Conservation (phyloP, 2,113 vertebrate genomes). For the Gorsachius goisagi region DNA sequence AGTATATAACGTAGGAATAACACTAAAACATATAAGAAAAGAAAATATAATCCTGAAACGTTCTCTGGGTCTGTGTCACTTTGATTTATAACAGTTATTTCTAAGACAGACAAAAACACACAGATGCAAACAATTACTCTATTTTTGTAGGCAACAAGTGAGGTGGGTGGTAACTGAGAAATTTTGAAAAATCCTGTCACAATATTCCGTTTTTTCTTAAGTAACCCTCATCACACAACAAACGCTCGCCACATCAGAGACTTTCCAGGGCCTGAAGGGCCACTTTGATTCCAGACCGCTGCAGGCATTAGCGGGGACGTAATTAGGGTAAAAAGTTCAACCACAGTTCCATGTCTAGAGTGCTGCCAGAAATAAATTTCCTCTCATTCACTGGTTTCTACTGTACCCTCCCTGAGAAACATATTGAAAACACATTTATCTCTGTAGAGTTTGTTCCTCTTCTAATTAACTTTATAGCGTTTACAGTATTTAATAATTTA, state of each 20-base stretch:
- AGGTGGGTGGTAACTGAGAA: conserved; percentile 89
- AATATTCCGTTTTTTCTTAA: conserved; percentile 78
- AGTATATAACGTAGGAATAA: not conserved
- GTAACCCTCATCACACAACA: conserved; percentile 87
- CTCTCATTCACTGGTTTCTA: conserved; percentile 81
- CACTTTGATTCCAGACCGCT: conserved; percentile 90
- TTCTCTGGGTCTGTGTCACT: conserved; percentile 65
- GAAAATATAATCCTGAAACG: conserved; percentile 50
- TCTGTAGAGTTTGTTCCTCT: conserved; percentile 75
- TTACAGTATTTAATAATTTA: conserved; percentile 79
- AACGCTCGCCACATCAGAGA: conserved; percentile 92
- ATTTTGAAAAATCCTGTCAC: conserved; percentile 81
- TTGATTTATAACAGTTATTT: conserved; percentile 86
- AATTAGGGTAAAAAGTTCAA: conserved; percentile 99
- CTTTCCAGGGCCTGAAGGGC: conserved; percentile 84
- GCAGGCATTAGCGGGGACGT: conserved; percentile 91
- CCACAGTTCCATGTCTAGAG: conserved; percentile 83
- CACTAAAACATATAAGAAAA: not conserved
- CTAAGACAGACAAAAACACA: conserved; percentile 74
- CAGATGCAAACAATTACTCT: conserved; percentile 91
- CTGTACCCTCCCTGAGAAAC: conserved; percentile 76
- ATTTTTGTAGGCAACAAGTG: conserved; percentile 89
- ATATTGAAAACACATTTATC: conserved; percentile 88
- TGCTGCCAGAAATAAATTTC: conserved; percentile 89
- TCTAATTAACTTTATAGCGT: conserved; percentile 80